Base-by-base conservation (phyloP, 2,888 invertebrate genomes). In the Monopis laevigella region DNA sequence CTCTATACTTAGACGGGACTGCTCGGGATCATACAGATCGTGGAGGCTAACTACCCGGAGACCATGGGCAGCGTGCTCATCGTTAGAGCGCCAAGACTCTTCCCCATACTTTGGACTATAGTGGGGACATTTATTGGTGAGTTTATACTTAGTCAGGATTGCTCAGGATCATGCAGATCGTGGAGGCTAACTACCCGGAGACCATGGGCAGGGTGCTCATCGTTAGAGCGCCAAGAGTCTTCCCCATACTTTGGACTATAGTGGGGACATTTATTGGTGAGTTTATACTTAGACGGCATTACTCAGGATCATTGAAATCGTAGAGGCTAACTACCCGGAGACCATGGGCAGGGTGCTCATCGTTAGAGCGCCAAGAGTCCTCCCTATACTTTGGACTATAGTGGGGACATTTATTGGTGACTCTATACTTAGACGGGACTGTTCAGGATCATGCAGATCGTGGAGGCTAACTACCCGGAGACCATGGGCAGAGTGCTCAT, bases 91-190 rank as follows among this genome's bases (percentile, higher is more conserved):
- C 96, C 96, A 1, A 82, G 96, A 47, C 95, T 96, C 38, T 97
- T 97, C 68, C 96, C 96, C 3, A 94, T 97, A 42, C 82, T 97
- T 26, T 97, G 96, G 96, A 96, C 96, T 0, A 86, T 97, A 43
- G 92, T 97, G 48, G 92, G 93, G 69, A 93, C 96, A 1, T 96
- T 97, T 65, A 97, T 97, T 55, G 88, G 91, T 91, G 6, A 63
- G 11, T 29, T 29, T n/a, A n/a, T n/a, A n/a, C n/a, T n/a, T n/a
- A n/a, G n/a, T n/a, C n/a, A n/a, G n/a, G n/a, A n/a, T n/a, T n/a
- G n/a, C n/a, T n/a, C n/a, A n/a, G n/a, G n/a, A n/a, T n/a, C n/a
- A n/a, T n/a, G n/a, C 92, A 68, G 62, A 90, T 93, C 38, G 94
- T 95, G 17, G 93, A 96, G 68, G 90, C 90, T 32, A 95, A 97